Conservation (phyloP, 1,140 invertebrate species). For the Melanaphis sacchari region DNA sequence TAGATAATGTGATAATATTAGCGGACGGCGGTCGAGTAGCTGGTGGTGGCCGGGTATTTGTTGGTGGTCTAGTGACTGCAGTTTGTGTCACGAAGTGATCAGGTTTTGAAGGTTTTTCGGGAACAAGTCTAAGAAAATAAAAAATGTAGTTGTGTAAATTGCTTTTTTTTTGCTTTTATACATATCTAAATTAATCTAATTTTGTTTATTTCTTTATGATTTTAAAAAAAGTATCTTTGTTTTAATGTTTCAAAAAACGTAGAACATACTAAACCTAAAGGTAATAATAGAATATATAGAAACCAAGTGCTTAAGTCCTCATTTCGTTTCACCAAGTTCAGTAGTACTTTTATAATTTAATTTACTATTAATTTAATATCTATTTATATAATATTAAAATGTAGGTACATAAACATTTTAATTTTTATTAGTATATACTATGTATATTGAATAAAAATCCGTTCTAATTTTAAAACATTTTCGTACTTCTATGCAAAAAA, state of each 20-base stretch:
- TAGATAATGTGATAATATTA: constrained; percentile 33
- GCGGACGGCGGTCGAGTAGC: constrained; percentile 18
- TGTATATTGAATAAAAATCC: background rate
- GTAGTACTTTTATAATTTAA: too few species aligned
- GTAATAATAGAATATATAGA: too few species aligned
- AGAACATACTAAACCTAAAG: too few species aligned
- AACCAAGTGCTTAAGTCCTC: too few species aligned
- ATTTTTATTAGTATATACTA: background rate
- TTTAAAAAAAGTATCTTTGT: too few species aligned
- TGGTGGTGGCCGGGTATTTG: background rate
- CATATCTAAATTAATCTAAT: too few species aligned
- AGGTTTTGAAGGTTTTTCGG: constrained; percentile 19
- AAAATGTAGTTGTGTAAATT: background rate
- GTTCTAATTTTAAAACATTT: background rate
- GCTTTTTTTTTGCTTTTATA: background rate
- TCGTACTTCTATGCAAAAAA: too few species aligned
- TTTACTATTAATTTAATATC: too few species aligned
- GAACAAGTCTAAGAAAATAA: background rate
- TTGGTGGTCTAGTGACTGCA: background rate
- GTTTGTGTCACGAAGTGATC: constrained; percentile 19
- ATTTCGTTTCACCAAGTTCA: too few species aligned
- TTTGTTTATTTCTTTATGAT: too few species aligned
- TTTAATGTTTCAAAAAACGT: too few species aligned
- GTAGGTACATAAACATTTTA: background rate
- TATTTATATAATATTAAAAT: background rate